Evolutionary conservation across 2,888 invertebrate species (phyloP).

Genomic region (Andrena marginata): DNA sequence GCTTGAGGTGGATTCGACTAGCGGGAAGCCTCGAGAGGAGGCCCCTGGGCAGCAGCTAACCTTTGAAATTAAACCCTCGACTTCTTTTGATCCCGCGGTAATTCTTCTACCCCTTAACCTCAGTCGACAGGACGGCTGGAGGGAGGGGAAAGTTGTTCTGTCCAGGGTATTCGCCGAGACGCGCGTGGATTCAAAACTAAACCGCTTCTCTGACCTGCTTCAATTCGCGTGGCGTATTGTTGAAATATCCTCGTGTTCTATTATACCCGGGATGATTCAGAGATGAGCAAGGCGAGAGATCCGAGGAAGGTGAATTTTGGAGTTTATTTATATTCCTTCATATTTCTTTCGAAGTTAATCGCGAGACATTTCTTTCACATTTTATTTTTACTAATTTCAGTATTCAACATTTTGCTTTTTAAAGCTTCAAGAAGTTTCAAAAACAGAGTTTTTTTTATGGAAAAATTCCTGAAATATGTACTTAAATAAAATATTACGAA

Average conservation of each 20-base stretch:
- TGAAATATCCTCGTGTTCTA: neutral
- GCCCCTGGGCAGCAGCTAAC: constrained; percentile 37
- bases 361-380: too few species aligned
- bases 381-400: too few species aligned
- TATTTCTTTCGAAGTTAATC: too few species aligned
- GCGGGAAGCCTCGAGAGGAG: constrained; percentile 38
- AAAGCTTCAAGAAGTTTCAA: too few species aligned
- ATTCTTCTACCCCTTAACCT: constrained; percentile 45
- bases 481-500: neutral
- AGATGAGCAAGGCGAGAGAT: neutral
- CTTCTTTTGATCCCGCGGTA: constrained; percentile 47
- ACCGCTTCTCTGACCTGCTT: constrained; percentile 1
- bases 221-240: neutral
- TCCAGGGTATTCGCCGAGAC: constrained; percentile 19
- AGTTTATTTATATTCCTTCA: too few species aligned
- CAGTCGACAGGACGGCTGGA: constrained; percentile 1
- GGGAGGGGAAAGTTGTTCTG: constrained; percentile 7
- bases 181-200: constrained; percentile 24
- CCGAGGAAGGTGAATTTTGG: too few species aligned
- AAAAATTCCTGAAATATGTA: neutral
- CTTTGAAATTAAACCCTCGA: constrained; percentile 58
- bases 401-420: too few species aligned
- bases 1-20: constrained; percentile 32
- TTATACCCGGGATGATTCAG: neutral
- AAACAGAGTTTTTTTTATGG: too few species aligned